These are phyloP conservation scores for Pipa parva DNA, from an alignment of 2,113 vertebrate species.

Conservation along the genomic window DNA sequence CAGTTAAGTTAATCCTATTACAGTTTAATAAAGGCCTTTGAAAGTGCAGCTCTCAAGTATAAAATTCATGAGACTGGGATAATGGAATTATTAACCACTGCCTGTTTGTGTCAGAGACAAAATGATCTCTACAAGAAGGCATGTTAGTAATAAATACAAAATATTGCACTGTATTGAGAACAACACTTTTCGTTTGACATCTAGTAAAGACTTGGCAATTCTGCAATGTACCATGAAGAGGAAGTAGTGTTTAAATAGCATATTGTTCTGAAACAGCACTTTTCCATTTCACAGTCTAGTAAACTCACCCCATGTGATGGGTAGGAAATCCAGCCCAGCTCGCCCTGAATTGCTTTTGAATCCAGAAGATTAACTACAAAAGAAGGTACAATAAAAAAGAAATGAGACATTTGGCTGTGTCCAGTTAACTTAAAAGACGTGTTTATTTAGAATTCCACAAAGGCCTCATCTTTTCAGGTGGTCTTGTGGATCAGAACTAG, in stretches of 20 bases:
- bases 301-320: conserved; percentile 93
- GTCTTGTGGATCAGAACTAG: conserved; percentile 40
- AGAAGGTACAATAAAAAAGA: conserved; percentile 60
- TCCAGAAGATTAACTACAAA: conserved; percentile 94
- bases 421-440: conserved; percentile 61
- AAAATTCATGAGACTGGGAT: background rate
- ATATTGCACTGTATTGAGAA: conserved; percentile 5
- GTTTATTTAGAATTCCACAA: conserved; percentile 51
- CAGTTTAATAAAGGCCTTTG: no score
- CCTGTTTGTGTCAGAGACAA: background rate
- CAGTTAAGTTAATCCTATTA: no score
- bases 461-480: conserved; percentile 67
- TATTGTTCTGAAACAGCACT: conserved; percentile 44
- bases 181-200: conserved; percentile 30
- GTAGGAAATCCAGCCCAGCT: conserved; percentile 97
- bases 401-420: conserved; percentile 51
- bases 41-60: no score
- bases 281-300: conserved; percentile 50
- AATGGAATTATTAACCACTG: background rate
- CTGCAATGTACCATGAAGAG: conserved; percentile 43
- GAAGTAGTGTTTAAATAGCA: conserved; percentile 53
- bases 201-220: conserved; percentile 15
- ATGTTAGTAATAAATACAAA: background rate
- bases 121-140: conserved; percentile 15
- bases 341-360: conserved; percentile 96